A percentile compares a stretch with the other conserved stretches of the same genome.
phyloP scores from a whole-genome alignment of 1,140 invertebrate genomes.

The Maconellicoccus hirsutus region DNA sequence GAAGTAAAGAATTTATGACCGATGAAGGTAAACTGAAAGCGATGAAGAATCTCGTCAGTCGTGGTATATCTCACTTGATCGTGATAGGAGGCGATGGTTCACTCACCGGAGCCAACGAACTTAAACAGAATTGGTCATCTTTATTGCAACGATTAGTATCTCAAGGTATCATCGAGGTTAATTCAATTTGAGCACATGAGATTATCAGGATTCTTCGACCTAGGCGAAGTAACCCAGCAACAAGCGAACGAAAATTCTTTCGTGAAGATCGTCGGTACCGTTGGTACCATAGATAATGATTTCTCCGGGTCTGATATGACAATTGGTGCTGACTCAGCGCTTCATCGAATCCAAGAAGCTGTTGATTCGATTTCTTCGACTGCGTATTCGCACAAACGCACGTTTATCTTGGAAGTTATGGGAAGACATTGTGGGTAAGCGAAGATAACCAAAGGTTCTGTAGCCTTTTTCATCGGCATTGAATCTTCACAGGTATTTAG shows the following conservation, averaged over 20 bases:
- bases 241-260: neutral
- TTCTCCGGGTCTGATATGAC: conserved; percentile 58
- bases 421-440: conserved; percentile 47
- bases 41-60: conserved; percentile 41
- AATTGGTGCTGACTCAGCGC: conserved; percentile 48
- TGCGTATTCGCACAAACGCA: conserved; percentile 48
- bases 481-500: conserved; percentile 61
- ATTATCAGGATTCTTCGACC: too few relatives aligned
- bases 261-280: conserved; percentile 46
- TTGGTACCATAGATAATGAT: conserved; percentile 55
- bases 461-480: neutral
- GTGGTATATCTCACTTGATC: conserved; percentile 45
- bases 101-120: conserved; percentile 49
- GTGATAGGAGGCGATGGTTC: conserved; percentile 53
- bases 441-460: neutral
- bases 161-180: neutral
- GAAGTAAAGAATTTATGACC: conserved; percentile 45
- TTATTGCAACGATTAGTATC: neutral
- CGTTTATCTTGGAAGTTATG: conserved; percentile 53
- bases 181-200: too few relatives aligned
- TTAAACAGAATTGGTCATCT: conserved; percentile 34
- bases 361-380: conserved; percentile 49
- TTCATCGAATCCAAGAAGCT: conserved; percentile 51
- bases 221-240: conserved; percentile 18
- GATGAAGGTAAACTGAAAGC: conserved; percentile 43